Percentiles rank a stretch among this genome's conserved stretches.
These are phyloP conservation scores for Micromys minutus DNA, from an alignment of 2,113 vertebrate species.

Conservation along the genomic window DNA sequence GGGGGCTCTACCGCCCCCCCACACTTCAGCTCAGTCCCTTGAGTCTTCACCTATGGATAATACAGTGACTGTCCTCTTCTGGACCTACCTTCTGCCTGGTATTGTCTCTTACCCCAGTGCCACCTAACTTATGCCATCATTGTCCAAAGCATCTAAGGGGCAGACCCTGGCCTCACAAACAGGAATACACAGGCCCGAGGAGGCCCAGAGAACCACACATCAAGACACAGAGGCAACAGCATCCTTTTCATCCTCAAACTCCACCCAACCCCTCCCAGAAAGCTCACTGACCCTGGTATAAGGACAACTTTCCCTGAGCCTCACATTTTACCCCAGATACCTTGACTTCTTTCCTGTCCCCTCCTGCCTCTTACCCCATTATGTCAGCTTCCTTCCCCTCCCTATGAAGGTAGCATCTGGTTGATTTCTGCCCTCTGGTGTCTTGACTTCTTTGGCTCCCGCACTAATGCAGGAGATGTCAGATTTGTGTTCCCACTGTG, in stretches of 20 bases:
- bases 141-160: slow-evolving; percentile 90
- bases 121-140: slow-evolving; percentile 89
- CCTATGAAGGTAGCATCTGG: background rate
- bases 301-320: background rate
- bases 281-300: background rate
- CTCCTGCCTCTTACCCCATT: background rate
- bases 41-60: background rate
- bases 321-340: background rate
- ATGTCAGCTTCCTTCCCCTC: background rate
- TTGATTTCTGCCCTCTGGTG: background rate
- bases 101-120: slow-evolving; percentile 76
- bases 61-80: background rate
- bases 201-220: background rate
- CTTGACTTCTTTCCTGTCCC: background rate
- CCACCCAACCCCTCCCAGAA: background rate
- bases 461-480: background rate
- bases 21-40: background rate
- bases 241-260: background rate
- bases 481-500: background rate
- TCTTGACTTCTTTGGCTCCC: slow-evolving; percentile 1
- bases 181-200: slow-evolving; percentile 59
- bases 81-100: background rate
- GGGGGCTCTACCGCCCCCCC: background rate
- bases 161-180: slow-evolving; percentile 63
- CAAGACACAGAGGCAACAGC: background rate